Conservation (phyloP, 2,113 vertebrate genomes). For the Oxyura jamaicensis region DNA sequence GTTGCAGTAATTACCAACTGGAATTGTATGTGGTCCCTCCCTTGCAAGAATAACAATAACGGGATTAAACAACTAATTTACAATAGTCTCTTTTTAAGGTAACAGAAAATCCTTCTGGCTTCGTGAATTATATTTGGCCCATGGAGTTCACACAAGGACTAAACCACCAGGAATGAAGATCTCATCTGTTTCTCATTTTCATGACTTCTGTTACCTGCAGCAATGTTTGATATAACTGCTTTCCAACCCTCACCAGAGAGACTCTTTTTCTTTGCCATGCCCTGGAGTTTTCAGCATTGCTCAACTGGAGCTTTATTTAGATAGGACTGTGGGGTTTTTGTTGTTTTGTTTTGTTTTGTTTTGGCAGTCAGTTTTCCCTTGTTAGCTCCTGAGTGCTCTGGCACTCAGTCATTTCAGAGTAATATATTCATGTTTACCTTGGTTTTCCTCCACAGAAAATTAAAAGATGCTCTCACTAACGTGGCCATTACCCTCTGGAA, state of each 20-base stretch:
- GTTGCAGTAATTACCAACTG: not conserved
- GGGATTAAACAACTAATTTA: not conserved
- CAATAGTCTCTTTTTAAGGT: not conserved
- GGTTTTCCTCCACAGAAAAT: not conserved
- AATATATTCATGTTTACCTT: not conserved
- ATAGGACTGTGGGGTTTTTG: not conserved
- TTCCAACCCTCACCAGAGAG: not conserved
- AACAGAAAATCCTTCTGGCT: not conserved
- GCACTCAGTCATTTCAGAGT: not conserved
- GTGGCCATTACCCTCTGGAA: not conserved
- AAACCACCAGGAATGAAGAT: not conserved
- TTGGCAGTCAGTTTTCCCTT: slow-evolving; percentile 11
- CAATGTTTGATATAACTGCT: not conserved
- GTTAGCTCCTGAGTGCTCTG: not conserved
- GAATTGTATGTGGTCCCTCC: not conserved
- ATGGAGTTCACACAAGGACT: not conserved
- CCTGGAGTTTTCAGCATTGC: not conserved
- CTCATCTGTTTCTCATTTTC: not conserved
- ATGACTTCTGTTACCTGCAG: not conserved
- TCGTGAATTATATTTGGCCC: not conserved
- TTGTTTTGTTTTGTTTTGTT: not conserved
- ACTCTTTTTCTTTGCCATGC: not conserved
- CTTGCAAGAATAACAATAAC: not conserved
- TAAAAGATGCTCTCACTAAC: not conserved
- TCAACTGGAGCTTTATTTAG: not conserved